Percentiles rank a stretch among this genome's conserved stretches.
These are phyloP conservation scores for Caenorhabditis sinica DNA, from an alignment of 2,888 invertebrate species.

Conservation along the genomic window DNA sequence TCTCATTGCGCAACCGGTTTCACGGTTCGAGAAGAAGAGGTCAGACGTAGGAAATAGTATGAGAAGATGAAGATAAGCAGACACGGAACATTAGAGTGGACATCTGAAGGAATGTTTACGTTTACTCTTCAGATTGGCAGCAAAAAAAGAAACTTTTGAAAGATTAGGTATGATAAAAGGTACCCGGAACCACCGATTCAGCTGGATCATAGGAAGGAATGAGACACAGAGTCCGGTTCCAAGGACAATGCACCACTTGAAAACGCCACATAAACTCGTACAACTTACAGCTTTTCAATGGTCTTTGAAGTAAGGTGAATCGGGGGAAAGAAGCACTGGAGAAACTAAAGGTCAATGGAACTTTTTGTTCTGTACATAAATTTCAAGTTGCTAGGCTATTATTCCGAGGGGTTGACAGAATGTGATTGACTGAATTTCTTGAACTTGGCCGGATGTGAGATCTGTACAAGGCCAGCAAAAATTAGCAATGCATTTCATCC, in stretches of 20 bases:
- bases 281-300: conserved; percentile 31
- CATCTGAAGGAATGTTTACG: conserved; percentile 38
- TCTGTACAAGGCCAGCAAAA: too few relatives aligned
- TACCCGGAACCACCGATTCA: conserved; percentile 19
- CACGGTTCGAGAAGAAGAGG: conserved; percentile 41
- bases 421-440: too few relatives aligned
- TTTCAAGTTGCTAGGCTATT: too few relatives aligned
- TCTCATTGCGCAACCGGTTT: conserved; percentile 39
- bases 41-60: conserved; percentile 24
- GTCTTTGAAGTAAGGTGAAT: conserved; percentile 13
- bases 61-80: not conserved
- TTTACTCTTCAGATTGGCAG: conserved; percentile 8
- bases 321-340: not conserved
- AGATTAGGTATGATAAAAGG: conserved; percentile 8
- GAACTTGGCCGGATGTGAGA: too few relatives aligned
- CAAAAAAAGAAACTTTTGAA: not conserved
- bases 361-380: conserved; percentile 7
- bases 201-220: not conserved
- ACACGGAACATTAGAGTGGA: conserved; percentile 44
- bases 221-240: conserved; percentile 42
- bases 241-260: conserved; percentile 58
- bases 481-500: too few relatives aligned
- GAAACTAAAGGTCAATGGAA: conserved; percentile 7
- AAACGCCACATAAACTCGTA: conserved; percentile 16
- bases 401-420: too few relatives aligned